A percentile compares a stretch with the other conserved stretches of the same genome.
phyloP scores from a whole-genome alignment of 2,888 invertebrate species.

The Carcina quercana region DNA sequence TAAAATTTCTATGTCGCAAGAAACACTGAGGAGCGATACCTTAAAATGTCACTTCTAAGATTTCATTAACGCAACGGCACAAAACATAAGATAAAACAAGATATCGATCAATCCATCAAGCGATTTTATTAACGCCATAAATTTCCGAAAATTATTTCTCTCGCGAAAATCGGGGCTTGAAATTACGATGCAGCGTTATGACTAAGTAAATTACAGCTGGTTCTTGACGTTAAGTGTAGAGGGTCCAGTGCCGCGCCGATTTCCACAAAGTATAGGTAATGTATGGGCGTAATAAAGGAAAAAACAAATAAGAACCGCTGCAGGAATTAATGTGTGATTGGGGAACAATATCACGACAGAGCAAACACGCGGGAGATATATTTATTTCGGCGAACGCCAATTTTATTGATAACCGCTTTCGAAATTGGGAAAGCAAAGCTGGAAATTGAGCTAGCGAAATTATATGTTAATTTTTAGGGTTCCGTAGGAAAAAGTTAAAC shows the following conservation, averaged over 20 bases:
- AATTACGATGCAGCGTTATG: slow-evolving; percentile 36
- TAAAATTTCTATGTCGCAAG: no score
- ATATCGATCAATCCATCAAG: slow-evolving; percentile 44
- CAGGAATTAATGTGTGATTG: no score
- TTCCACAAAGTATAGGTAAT: slow-evolving; percentile 6
- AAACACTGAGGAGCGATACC: no score
- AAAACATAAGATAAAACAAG: slow-evolving; percentile 21
- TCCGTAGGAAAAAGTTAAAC: no score
- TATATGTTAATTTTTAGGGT: no score
- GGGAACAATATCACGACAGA: no score
- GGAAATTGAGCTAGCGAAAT: no score
- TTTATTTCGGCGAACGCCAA: no score
- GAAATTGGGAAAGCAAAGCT: no score
- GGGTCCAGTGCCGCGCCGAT: slow-evolving; percentile 16
- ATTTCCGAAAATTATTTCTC: slow-evolving; percentile 44
- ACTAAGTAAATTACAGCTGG: slow-evolving; percentile 45
- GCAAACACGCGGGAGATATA: no score
- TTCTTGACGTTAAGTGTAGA: slow-evolving; percentile 34
- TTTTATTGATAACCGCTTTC: no score
- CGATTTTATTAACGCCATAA: slow-evolving; percentile 42
- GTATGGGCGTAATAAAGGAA: slow-evolving; percentile 3
- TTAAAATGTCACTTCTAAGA: slow-evolving; percentile 1
- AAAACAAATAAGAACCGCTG: no score
- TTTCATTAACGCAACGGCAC: neutral
- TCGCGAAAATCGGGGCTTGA: slow-evolving; percentile 30